These are phyloP conservation scores for Polypedilum vanderplanki DNA, from an alignment of 1,140 invertebrate species.

Conservation along the genomic window DNA sequence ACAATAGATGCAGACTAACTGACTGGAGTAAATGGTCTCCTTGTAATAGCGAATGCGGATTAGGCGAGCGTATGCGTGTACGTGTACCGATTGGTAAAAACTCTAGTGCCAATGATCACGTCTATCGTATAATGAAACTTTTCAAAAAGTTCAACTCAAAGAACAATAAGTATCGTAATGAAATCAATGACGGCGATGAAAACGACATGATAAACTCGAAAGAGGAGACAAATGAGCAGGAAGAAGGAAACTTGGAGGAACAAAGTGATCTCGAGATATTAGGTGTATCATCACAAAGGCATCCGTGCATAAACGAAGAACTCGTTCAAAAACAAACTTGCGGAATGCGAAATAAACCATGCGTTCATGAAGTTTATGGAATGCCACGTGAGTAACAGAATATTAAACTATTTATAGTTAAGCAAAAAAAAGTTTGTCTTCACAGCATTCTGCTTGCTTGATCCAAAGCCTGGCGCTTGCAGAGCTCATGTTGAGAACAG, in stretches of 20 bases:
- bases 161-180: constrained; percentile 11
- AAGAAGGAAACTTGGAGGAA: neutral
- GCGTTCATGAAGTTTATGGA: neutral
- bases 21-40: constrained; percentile 54
- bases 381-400: neutral
- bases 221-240: neutral
- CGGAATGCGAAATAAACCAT: constrained; percentile 16
- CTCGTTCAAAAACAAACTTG: constrained; percentile 11
- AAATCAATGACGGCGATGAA: neutral
- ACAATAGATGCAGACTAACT: neutral
- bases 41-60: constrained; percentile 63
- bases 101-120: neutral
- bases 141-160: constrained; percentile 35
- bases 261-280: constrained; percentile 11
- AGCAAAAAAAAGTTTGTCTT: neutral
- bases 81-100: constrained; percentile 35
- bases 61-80: constrained; percentile 35
- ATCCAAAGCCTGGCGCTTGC: constrained; percentile 53
- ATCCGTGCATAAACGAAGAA: constrained; percentile 15
- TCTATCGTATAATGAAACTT: neutral
- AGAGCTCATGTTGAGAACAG: constrained; percentile 55
- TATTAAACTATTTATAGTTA: neutral
- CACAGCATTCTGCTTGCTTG: constrained; percentile 39
- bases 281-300: neutral
- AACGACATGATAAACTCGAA: neutral